Evolutionary conservation across 2,797 vertebrate genomes (phyloP).

Genomic region (Ciconia nigra): DNA sequence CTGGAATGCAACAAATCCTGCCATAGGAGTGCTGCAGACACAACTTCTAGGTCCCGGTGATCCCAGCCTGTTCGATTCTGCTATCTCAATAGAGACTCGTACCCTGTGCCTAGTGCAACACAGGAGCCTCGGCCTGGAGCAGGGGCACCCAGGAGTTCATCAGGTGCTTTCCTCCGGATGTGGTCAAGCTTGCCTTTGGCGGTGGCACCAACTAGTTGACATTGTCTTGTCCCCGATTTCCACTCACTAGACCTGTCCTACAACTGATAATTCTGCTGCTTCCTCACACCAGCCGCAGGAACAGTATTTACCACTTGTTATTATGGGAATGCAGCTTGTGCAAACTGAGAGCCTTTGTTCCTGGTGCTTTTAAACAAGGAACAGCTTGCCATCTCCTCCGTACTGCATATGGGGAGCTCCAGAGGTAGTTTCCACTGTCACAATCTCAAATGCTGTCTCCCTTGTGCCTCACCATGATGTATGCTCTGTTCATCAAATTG

Average conservation of each 20-base stretch:
- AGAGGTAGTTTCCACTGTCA: slow-evolving; percentile 51
- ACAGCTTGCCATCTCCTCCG: slow-evolving; percentile 35
- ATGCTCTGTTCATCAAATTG: slow-evolving; percentile 34
- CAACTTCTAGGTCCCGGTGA: background rate
- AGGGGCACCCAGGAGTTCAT: background rate
- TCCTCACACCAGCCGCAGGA: background rate
- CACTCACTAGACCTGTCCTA: background rate
- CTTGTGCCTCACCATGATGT: slow-evolving; percentile 25
- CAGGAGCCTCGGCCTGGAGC: background rate
- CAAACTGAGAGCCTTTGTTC: slow-evolving; percentile 9
- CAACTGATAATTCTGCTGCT: background rate
- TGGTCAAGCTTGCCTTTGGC: background rate
- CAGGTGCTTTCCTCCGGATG: background rate
- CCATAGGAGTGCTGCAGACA: background rate
- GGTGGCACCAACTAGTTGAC: background rate
- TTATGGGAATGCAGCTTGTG: slow-evolving; percentile 17
- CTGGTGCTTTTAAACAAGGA: slow-evolving; percentile 42
- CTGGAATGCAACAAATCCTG: background rate
- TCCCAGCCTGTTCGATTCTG: background rate
- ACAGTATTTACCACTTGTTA: background rate
- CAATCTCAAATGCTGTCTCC: slow-evolving; percentile 26
- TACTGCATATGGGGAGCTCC: slow-evolving; percentile 31
- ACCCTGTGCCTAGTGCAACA: background rate
- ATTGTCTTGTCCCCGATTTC: background rate
- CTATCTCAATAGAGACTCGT: background rate